Percentiles rank a stretch among this genome's conserved stretches.
Evolutionary conservation across 2,113 vertebrate genomes (phyloP).

Genomic region (Oplegnathus fasciatus): DNA sequence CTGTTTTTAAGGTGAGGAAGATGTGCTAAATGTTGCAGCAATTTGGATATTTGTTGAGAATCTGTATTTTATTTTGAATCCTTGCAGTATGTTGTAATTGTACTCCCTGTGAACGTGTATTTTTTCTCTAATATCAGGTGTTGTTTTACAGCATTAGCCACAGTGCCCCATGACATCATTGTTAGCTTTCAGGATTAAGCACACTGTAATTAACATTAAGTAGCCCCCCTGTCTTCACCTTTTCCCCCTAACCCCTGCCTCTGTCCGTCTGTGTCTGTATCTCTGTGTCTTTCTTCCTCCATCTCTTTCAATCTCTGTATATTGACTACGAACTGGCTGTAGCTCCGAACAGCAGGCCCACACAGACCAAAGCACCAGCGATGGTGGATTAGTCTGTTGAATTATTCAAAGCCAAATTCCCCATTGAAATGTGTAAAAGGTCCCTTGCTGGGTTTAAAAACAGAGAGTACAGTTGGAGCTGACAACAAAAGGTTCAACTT

Average conservation of each 20-base stretch:
- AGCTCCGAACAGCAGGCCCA: conserved; percentile 76
- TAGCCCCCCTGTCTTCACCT: conserved; percentile 44
- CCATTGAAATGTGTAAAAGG: conserved; percentile 85
- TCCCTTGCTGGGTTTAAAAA: conserved; percentile 83
- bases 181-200: conserved; percentile 58
- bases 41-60: not conserved
- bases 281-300: conserved; percentile 60
- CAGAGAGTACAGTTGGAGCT: conserved; percentile 79
- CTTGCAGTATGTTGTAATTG: not conserved
- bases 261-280: conserved; percentile 45
- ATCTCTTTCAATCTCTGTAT: conserved; percentile 60
- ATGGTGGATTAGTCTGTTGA: conserved; percentile 83
- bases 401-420: conserved; percentile 85
- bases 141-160: conserved; percentile 57
- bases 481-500: conserved; percentile 84
- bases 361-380: conserved; percentile 80
- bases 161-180: conserved; percentile 58
- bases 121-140: conserved; percentile 41
- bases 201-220: conserved; percentile 71
- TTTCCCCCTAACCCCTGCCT: conserved; percentile 41
- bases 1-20: not conserved
- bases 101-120: not conserved
- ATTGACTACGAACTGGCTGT: conserved; percentile 68
- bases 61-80: not conserved
- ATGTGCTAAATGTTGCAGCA: not conserved